phyloP scores from a whole-genome alignment of 2,113 vertebrate species.

The Thunnus maccoyii region DNA sequence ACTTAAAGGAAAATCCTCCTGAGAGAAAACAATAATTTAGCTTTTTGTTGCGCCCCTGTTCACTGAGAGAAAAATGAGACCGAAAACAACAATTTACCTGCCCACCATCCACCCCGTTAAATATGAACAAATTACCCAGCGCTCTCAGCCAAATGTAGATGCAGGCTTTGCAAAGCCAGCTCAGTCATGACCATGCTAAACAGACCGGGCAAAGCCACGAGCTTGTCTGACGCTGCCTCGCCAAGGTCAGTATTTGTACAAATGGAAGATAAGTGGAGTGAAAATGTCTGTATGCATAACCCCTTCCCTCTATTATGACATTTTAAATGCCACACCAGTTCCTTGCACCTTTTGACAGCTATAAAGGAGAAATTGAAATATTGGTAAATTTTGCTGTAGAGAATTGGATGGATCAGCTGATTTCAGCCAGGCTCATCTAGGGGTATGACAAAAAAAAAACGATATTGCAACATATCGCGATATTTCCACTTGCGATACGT shows the following conservation, averaged over 20 bases:
- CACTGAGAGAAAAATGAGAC: conserved; percentile 4
- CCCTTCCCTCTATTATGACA: conserved; percentile 18
- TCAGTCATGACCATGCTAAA: conserved; percentile 7
- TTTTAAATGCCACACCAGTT: conserved; percentile 19
- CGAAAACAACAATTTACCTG: conserved; percentile 63
- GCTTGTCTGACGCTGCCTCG: not conserved
- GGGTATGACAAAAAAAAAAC: too few relatives aligned
- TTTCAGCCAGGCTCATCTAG: not conserved
- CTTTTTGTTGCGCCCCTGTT: conserved; percentile 18
- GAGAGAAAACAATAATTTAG: conserved; percentile 48
- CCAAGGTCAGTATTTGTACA: not conserved
- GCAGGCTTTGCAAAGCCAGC: conserved; percentile 1
- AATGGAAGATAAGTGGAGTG: conserved; percentile 15
- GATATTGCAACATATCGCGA: too few relatives aligned
- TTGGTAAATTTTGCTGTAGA: not conserved
- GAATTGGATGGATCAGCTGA: not conserved
- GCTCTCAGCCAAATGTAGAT: conserved; percentile 5
- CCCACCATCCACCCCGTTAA: conserved; percentile 6
- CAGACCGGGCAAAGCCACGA: not conserved
- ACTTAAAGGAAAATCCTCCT: conserved; percentile 34
- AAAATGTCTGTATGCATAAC: not conserved
- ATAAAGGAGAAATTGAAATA: not conserved
- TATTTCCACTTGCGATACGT: too few relatives aligned
- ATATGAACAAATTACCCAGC: conserved; percentile 35
- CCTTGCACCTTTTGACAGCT: not conserved